These are phyloP conservation scores for Drosophila kuntzei DNA, from an alignment of 2,888 invertebrate species.

Conservation along the genomic window DNA sequence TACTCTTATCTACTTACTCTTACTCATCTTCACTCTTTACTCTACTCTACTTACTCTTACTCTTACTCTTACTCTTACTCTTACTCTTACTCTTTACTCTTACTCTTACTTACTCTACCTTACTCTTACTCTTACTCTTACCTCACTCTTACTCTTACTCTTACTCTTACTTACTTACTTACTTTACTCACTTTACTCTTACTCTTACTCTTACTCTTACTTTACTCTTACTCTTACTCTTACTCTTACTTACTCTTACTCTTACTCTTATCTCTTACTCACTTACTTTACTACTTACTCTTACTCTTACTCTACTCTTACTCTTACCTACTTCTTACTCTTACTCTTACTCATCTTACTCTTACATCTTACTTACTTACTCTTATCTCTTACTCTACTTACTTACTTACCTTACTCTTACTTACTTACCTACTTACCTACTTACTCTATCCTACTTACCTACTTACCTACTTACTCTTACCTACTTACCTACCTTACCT, in stretches of 20 bases:
- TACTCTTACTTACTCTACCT: not conserved
- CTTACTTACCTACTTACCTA: too few species aligned
- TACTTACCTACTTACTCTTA: slow-evolving; percentile 5
- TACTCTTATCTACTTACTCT: slow-evolving; percentile 4
- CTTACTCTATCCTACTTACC: too few species aligned
- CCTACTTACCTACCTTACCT: too few species aligned
- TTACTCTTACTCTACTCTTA: slow-evolving; percentile 1
- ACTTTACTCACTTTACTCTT: not conserved
- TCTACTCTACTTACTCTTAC: slow-evolving; percentile 1
- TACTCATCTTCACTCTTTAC: not conserved
- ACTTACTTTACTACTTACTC: too few species aligned
- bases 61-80: slow-evolving; percentile 8
- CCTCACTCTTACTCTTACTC: too few species aligned
- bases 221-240: too few species aligned
- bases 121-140: too few species aligned
- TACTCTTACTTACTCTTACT: not conserved
- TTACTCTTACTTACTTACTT: too few species aligned
- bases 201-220: too few species aligned
- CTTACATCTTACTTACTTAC: slow-evolving; percentile 7
- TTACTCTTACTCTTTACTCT: not conserved
- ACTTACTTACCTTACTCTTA: slow-evolving; percentile 4
- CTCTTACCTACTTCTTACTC: too few species aligned
- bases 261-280: too few species aligned
- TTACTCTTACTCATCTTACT: slow-evolving; percentile 7
- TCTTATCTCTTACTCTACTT: slow-evolving; percentile 2